Conservation (phyloP, 2,113 vertebrate species). For the Notarius quadriscutis region DNA sequence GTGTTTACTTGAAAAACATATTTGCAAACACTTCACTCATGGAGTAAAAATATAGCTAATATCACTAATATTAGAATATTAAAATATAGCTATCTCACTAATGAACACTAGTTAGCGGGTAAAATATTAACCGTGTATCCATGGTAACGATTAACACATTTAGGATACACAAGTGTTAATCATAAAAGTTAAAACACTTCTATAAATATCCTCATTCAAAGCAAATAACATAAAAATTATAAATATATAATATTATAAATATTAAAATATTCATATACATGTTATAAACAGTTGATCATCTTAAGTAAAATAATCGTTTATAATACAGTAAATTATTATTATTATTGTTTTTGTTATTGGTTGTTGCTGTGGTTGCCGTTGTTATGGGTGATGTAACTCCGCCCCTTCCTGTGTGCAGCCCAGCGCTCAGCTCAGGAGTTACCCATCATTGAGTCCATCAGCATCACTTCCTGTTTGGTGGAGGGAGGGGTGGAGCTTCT, state of each 20-base stretch:
- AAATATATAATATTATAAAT: not conserved
- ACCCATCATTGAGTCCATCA: conserved; percentile 85
- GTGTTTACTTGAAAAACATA: not conserved
- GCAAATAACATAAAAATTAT: not conserved
- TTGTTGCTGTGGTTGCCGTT: not conserved
- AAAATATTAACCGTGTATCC: no score
- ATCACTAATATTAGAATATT: no score
- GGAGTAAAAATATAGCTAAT: no score
- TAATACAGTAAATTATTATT: no score
- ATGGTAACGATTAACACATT: no score
- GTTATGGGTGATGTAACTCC: not conserved
- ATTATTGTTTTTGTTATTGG: not conserved
- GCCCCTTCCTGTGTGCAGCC: conserved; percentile 66
- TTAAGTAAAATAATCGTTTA: no score
- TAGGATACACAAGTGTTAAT: no score
- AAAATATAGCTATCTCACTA: not conserved
- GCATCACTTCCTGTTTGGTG: conserved; percentile 80
- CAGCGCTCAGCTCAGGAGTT: conserved; percentile 93
- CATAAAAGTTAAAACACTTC: not conserved
- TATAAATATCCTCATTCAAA: not conserved
- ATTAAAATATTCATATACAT: not conserved
- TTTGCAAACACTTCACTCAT: not conserved
- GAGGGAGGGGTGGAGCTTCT: conserved; percentile 85
- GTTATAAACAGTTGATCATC: not conserved
- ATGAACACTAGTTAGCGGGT: no score